These are phyloP conservation scores for Agrochola circellaris DNA, from an alignment of 2,888 invertebrate species.

Conservation along the genomic window DNA sequence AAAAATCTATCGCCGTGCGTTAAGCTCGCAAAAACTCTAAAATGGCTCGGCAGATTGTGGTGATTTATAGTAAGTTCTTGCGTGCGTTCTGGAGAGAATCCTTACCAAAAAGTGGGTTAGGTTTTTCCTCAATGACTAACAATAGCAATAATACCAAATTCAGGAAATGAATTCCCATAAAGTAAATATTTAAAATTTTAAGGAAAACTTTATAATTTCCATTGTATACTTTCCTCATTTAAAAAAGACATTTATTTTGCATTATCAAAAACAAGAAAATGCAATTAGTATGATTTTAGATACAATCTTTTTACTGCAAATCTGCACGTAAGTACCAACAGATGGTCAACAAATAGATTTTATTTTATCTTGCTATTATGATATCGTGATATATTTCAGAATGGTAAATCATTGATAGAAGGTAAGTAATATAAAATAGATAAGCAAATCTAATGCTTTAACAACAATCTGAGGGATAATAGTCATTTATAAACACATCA, in stretches of 20 bases:
- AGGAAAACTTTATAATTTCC: neutral
- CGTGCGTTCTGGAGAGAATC: too few species aligned
- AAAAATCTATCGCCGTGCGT: too few species aligned
- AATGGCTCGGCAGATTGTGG: too few species aligned
- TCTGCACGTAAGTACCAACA: neutral
- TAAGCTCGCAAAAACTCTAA: too few species aligned
- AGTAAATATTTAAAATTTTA: neutral
- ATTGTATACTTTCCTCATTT: neutral
- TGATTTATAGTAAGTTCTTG: too few species aligned
- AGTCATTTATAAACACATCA: constrained; percentile 1
- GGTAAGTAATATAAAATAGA: neutral
- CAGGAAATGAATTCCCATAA: constrained; percentile 2
- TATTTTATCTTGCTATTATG: constrained; percentile 1
- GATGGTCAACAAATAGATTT: neutral
- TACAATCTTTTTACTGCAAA: neutral
- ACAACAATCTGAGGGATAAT: constrained; percentile 8
- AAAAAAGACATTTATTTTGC: neutral
- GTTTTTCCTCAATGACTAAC: constrained; percentile 10
- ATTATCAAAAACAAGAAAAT: neutral
- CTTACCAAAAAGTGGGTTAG: too few species aligned
- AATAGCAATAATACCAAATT: neutral
- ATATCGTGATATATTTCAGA: neutral
- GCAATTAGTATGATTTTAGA: neutral
- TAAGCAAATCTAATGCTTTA: constrained; percentile 1
- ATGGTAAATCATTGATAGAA: neutral